A percentile compares a stretch with the other conserved stretches of the same genome.
These are phyloP conservation scores for Phataginus tetradactyla DNA, from an alignment of 2,797 vertebrate genomes.

Conservation along the genomic window DNA sequence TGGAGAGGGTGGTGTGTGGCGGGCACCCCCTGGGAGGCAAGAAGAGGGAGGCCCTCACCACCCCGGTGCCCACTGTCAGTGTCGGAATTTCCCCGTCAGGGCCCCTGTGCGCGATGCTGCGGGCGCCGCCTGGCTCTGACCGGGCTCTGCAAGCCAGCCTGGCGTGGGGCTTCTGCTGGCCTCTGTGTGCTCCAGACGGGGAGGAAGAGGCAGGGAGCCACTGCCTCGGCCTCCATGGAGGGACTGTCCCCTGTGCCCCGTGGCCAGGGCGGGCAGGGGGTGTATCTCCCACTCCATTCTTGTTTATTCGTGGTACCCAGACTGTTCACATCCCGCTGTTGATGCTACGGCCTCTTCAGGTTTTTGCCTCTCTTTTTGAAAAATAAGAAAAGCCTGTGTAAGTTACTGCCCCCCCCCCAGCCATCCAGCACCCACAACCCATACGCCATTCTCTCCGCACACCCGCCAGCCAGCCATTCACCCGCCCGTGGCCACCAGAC, in stretches of 20 bases:
- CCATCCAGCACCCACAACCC: background rate
- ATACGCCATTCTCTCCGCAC: rapidly evolving
- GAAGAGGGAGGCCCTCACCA: rapidly evolving
- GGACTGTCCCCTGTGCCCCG: rapidly evolving
- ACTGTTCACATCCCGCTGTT: background rate
- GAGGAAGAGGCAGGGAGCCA: rapidly evolving
- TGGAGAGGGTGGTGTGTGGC: too few relatives aligned
- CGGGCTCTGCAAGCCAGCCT: background rate
- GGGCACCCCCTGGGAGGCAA: too few relatives aligned
- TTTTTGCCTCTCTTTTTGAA: background rate
- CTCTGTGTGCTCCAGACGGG: background rate
- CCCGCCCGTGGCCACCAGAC: too few relatives aligned
- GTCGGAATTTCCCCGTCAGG: too few relatives aligned
- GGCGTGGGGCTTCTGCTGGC: too few relatives aligned
- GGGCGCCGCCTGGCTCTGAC: background rate
- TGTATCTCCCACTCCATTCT: rapidly evolving
- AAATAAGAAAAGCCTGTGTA: background rate
- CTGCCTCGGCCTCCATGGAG: rapidly evolving
- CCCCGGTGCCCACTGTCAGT: rapidly evolving
- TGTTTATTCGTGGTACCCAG: rapidly evolving
- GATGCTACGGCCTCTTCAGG: background rate
- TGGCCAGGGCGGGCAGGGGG: rapidly evolving
- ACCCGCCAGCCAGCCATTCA: too few relatives aligned
- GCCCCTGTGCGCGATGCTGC: too few relatives aligned
- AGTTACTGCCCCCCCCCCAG: too few relatives aligned